These are phyloP conservation scores for Pempheris klunzingeri DNA, from an alignment of 2,797 vertebrate genomes.

Conservation along the genomic window DNA sequence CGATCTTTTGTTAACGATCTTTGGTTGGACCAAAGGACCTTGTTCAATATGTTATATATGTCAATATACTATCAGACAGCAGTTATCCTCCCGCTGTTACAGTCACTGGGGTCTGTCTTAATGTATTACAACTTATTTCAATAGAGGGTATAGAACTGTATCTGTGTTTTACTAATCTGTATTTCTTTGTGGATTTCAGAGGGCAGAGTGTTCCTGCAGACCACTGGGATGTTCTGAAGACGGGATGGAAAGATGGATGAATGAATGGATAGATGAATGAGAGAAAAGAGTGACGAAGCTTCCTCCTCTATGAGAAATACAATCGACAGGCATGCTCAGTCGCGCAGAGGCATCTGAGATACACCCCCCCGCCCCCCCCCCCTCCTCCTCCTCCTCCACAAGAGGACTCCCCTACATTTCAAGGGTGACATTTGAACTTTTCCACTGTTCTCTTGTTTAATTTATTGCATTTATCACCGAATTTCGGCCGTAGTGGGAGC, in stretches of 20 bases:
- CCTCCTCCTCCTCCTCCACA: constrained; percentile 34
- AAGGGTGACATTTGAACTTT: constrained; percentile 71
- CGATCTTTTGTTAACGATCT: constrained; percentile 62
- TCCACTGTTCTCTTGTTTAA: constrained; percentile 73
- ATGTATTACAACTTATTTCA: constrained; percentile 1
- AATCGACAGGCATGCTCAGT: constrained; percentile 62
- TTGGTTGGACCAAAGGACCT: constrained; percentile 27
- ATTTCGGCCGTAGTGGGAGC: constrained; percentile 65
- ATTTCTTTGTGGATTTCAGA: constrained; percentile 86
- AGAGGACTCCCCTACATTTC: constrained; percentile 50
- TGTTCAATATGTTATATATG: constrained; percentile 44
- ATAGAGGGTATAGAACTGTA: background rate
- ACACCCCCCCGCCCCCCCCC: constrained; percentile 48
- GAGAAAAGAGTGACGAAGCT: constrained; percentile 37
- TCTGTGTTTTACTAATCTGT: constrained; percentile 15
- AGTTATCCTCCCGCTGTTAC: constrained; percentile 2
- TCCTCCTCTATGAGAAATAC: constrained; percentile 59
- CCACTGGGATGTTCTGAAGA: constrained; percentile 94
- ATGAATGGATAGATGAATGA: constrained; percentile 44
- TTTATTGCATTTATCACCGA: constrained; percentile 80
- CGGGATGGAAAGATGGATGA: constrained; percentile 26
- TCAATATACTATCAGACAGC: constrained; percentile 3
- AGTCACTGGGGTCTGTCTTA: background rate
- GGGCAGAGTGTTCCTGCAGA: constrained; percentile 97
- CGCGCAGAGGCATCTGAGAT: constrained; percentile 39